Evolutionary conservation across 2,113 vertebrate genomes (phyloP).

Genomic region (Poecilia latipinna): DNA sequence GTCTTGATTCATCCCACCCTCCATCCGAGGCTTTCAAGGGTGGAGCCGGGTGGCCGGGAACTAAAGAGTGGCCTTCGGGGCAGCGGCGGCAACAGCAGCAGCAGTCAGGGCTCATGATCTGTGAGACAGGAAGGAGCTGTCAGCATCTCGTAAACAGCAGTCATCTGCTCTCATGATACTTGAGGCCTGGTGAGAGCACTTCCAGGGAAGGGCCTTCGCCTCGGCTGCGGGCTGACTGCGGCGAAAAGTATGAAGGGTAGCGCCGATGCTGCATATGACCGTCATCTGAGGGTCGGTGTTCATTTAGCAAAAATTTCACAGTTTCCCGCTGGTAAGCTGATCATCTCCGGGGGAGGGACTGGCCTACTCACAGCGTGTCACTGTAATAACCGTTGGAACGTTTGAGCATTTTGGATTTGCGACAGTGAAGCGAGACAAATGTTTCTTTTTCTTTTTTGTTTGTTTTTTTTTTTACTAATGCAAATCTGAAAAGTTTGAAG

Average conservation of each 20-base stretch:
- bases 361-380: constrained; percentile 7
- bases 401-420: background rate
- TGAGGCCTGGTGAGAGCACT: constrained; percentile 46
- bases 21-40: constrained; percentile 48
- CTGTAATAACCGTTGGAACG: background rate
- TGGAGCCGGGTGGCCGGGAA: constrained; percentile 64
- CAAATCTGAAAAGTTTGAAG: background rate
- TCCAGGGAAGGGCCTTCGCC: constrained; percentile 42
- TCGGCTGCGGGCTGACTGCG: constrained; percentile 13
- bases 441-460: too few relatives aligned
- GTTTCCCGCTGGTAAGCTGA: constrained; percentile 29
- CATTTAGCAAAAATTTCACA: constrained; percentile 7
- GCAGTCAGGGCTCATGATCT: constrained; percentile 63
- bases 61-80: constrained; percentile 51
- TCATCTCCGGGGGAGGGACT: constrained; percentile 10
- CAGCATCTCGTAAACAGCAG: constrained; percentile 79
- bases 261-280: background rate
- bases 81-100: constrained; percentile 66
- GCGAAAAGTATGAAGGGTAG: constrained; percentile 17
- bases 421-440: too few relatives aligned
- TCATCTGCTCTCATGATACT: constrained; percentile 71
- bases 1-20: constrained; percentile 68
- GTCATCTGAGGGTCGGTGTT: constrained; percentile 27
- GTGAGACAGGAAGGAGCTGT: constrained; percentile 82
- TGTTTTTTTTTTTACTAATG: background rate